Evolutionary conservation across 2,113 vertebrate species (phyloP).

Genomic region (Dipodomys stephensi): DNA sequence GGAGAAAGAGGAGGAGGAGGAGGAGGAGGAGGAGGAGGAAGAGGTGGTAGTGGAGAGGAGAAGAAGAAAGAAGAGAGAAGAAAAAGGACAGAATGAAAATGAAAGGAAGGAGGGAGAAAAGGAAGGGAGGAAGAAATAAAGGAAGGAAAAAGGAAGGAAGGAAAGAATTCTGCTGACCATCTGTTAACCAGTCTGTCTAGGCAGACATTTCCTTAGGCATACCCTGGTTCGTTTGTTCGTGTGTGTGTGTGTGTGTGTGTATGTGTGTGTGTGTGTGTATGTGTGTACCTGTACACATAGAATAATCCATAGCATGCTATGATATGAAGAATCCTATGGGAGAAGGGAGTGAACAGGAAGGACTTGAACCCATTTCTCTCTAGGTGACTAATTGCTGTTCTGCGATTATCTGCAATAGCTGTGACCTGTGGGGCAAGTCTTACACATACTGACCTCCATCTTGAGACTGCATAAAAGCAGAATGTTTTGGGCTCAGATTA

Average conservation of each 20-base stretch:
- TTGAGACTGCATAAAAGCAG: constrained; percentile 18
- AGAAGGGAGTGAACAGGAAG: constrained; percentile 6
- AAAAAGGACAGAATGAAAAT: too few species aligned
- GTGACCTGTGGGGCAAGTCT: background rate
- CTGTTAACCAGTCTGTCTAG: background rate
- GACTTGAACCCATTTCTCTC: background rate
- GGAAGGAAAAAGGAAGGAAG: background rate
- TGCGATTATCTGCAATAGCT: background rate
- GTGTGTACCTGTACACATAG: too few species aligned
- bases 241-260: background rate
- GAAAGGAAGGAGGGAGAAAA: too few species aligned
- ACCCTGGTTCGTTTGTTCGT: background rate
- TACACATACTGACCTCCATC: background rate
- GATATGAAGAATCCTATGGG: background rate
- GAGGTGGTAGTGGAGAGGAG: too few species aligned
- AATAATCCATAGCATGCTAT: background rate
- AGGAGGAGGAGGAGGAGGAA: too few species aligned
- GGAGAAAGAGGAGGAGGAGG: too few species aligned
- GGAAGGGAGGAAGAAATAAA: too few species aligned
- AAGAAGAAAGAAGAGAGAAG: too few species aligned
- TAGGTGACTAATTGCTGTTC: background rate
- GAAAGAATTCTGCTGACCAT: background rate
- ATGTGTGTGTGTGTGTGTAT: too few species aligned
- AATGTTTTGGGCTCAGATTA: constrained; percentile 43
- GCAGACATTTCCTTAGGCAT: background rate